phyloP scores from a whole-genome alignment of 2,888 invertebrate species.

The Sesamia inferens region DNA sequence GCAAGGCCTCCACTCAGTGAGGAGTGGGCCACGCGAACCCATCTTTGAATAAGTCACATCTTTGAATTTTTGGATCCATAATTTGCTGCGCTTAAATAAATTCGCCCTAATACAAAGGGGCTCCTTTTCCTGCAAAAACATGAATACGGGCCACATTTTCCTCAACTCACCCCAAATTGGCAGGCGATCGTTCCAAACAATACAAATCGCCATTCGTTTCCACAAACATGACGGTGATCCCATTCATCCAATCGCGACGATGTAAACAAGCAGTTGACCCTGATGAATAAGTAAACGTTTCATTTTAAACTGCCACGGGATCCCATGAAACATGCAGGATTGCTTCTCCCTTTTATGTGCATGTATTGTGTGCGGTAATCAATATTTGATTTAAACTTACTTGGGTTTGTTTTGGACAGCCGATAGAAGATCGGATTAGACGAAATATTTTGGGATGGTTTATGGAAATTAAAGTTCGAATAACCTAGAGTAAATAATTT shows the following conservation, averaged over 20 bases:
- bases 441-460: background rate
- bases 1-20: too few relatives aligned
- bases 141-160: constrained; percentile 37
- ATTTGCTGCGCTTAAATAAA: constrained; percentile 10
- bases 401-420: constrained; percentile 14
- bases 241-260: constrained; percentile 54
- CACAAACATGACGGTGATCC: constrained; percentile 51
- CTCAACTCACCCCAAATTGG: constrained; percentile 44
- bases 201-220: constrained; percentile 52
- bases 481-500: background rate
- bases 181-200: constrained; percentile 48
- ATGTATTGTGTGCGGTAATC: constrained; percentile 33
- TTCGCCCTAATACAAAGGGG: constrained; percentile 1
- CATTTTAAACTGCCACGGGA: constrained; percentile 63
- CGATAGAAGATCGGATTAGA: background rate
- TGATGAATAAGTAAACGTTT: constrained; percentile 67
- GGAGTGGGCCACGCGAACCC: too few relatives aligned
- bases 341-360: constrained; percentile 28
- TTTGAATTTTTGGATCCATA: too few relatives aligned
- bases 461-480: background rate
- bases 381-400: constrained; percentile 53
- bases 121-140: background rate
- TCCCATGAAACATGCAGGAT: constrained; percentile 62
- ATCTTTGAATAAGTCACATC: too few relatives aligned
- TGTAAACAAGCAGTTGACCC: constrained; percentile 54